Evolutionary conservation across 1,140 invertebrate genomes (phyloP).

Genomic region (Drosophila truncata): DNA sequence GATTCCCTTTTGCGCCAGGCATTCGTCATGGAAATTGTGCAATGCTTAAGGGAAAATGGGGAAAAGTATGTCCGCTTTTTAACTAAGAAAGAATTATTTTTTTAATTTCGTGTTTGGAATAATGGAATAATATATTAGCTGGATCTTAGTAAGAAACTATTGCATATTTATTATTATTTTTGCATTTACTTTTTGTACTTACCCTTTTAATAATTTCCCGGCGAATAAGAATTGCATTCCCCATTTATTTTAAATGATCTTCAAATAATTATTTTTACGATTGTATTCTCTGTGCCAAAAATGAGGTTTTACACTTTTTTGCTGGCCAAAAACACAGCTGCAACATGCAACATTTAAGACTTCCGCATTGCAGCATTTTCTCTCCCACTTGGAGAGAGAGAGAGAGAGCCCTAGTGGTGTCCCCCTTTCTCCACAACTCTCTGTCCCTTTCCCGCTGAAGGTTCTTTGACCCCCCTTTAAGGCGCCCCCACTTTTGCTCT

Average conservation of each 20-base stretch:
- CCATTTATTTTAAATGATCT: constrained; percentile 7
- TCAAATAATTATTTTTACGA: constrained; percentile 32
- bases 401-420: background rate
- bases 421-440: constrained; percentile 1
- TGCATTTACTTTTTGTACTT: background rate
- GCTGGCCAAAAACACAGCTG: constrained; percentile 35
- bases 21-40: constrained; percentile 77
- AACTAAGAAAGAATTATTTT: constrained; percentile 3
- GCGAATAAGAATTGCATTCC: background rate
- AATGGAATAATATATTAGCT: too few species aligned
- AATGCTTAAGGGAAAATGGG: constrained; percentile 47
- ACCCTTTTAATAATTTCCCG: background rate
- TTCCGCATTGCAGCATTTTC: constrained; percentile 71
- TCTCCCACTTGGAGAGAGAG: constrained; percentile 29
- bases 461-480: constrained; percentile 66
- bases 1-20: constrained; percentile 71
- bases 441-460: constrained; percentile 33
- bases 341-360: constrained; percentile 61
- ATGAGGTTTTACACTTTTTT: constrained; percentile 56
- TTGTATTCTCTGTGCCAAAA: constrained; percentile 40
- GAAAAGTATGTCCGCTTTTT: constrained; percentile 39
- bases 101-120: background rate
- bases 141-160: background rate
- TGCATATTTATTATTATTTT: background rate
- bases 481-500: constrained; percentile 44